Conservation (phyloP, 2,888 invertebrate genomes). For the Digitonthophagus gazella region DNA sequence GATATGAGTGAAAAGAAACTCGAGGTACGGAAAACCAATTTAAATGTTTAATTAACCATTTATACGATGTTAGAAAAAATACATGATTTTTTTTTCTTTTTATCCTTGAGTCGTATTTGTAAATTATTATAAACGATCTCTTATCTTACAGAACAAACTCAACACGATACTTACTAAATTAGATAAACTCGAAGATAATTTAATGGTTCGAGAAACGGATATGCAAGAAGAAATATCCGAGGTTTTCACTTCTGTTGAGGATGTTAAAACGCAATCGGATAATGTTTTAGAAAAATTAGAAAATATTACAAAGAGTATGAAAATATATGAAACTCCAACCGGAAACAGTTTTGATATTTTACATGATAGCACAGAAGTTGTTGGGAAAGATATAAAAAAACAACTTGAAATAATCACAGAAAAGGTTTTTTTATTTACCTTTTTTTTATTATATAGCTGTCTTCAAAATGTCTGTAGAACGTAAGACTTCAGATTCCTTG, state of each 20-base stretch:
- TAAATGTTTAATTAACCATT: neutral
- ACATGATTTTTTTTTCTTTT: no score
- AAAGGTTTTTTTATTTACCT: constrained; percentile 36
- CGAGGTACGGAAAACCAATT: constrained; percentile 40
- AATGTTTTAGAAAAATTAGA: constrained; percentile 40
- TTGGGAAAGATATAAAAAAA: constrained; percentile 38
- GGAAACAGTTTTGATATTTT: neutral
- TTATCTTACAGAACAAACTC: constrained; percentile 40
- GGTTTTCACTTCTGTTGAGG: constrained; percentile 45
- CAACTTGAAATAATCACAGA: constrained; percentile 44
- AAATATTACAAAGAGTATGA: constrained; percentile 37
- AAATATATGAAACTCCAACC: neutral
- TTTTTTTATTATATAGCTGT: no score
- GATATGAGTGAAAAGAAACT: constrained; percentile 46
- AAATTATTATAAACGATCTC: neutral
- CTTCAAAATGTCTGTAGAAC: no score
- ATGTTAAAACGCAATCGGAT: constrained; percentile 41
- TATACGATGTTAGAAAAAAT: no score
- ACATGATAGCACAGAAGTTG: neutral
- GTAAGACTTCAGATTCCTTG: no score
- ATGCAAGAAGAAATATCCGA: constrained; percentile 47
- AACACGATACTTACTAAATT: constrained; percentile 40
- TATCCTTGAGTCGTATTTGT: neutral
- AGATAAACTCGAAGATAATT: constrained; percentile 46
- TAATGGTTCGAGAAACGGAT: constrained; percentile 43